A percentile compares a stretch with the other conserved stretches of the same genome.
Evolutionary conservation across 1,140 invertebrate genomes (phyloP).

Genomic region (Neoseiulus cucumeris): DNA sequence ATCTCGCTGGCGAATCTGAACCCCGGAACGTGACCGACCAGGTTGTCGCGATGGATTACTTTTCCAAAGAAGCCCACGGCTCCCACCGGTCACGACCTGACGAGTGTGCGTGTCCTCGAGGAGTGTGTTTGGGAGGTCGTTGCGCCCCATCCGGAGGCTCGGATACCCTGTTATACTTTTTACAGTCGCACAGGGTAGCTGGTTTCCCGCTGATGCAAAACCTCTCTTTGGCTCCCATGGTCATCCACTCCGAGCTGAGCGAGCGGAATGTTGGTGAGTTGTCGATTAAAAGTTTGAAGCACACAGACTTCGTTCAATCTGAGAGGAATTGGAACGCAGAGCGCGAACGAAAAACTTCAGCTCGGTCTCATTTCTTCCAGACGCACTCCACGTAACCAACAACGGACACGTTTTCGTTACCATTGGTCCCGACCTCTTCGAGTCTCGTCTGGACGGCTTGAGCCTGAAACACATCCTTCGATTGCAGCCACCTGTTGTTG

Average conservation of each 20-base stretch:
- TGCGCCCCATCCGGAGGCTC: not conserved
- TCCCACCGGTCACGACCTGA: not conserved
- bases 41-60: conserved; percentile 7
- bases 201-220: conserved; percentile 5
- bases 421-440: not conserved
- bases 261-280: conserved; percentile 1
- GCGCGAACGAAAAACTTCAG: too few species aligned
- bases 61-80: not conserved
- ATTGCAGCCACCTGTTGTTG: not conserved
- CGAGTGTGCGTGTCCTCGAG: not conserved
- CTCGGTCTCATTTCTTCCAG: not conserved
- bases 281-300: not conserved
- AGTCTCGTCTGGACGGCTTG: not conserved
- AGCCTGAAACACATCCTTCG: conserved; percentile 2
- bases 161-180: conserved; percentile 4
- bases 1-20: not conserved
- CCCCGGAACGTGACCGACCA: conserved; percentile 5
- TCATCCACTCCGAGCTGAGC: not conserved
- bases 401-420: not conserved
- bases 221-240: conserved; percentile 1
- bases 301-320: too few species aligned
- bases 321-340: too few species aligned
- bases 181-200: conserved; percentile 8
- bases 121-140: conserved; percentile 1
- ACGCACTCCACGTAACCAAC: conserved; percentile 1